Percentiles rank a stretch among this genome's conserved stretches.
Conservation (phyloP, 2,797 vertebrate species). For the Acanthornis magna region DNA sequence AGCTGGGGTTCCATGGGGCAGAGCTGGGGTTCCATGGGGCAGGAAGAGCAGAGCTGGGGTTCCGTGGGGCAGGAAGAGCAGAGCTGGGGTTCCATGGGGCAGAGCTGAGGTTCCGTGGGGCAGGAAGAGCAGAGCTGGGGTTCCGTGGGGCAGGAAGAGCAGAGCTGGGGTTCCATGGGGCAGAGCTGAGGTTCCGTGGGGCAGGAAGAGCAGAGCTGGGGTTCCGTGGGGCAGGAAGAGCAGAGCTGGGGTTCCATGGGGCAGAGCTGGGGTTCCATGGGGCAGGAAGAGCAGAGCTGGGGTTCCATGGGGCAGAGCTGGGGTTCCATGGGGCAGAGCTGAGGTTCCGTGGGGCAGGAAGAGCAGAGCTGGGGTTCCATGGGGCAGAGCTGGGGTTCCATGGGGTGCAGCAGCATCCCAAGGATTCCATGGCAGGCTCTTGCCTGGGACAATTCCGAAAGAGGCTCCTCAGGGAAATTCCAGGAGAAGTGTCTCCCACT, state of each 20-base stretch:
- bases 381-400: too few species aligned
- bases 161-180: too few species aligned
- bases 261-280: background rate
- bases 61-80: too few species aligned
- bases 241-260: background rate
- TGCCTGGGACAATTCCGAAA: background rate
- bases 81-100: background rate
- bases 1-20: background rate
- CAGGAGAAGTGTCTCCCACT: background rate
- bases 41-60: background rate
- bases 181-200: background rate
- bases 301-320: background rate
- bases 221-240: too few species aligned
- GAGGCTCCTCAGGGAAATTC: background rate
- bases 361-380: background rate
- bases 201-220: background rate
- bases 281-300: background rate
- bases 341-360: background rate
- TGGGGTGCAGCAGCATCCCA: fast-evolving
- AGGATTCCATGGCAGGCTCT: background rate
- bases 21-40: background rate
- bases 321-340: background rate
- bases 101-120: background rate
- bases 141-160: background rate
- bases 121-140: too few species aligned